These are phyloP conservation scores for Papilio xuthus DNA, from an alignment of 1,140 invertebrate genomes.

Conservation along the genomic window DNA sequence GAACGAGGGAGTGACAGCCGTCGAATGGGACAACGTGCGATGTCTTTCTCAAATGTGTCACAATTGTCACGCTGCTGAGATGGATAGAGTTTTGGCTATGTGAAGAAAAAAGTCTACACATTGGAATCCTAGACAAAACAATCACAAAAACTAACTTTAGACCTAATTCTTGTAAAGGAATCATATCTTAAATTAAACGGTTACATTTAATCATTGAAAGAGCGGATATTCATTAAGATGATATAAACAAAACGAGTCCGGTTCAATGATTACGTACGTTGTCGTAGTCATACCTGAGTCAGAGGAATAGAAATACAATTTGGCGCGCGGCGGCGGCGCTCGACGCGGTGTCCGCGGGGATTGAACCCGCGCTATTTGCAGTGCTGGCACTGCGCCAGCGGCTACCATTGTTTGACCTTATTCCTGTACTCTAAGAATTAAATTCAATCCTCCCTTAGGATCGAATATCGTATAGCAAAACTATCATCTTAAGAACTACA, in stretches of 20 bases:
- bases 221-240: background rate
- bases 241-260: slow-evolving; percentile 34
- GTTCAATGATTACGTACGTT: slow-evolving; percentile 16
- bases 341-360: slow-evolving; percentile 43
- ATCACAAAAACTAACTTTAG: no score
- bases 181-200: background rate
- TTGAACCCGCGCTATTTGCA: slow-evolving; percentile 61
- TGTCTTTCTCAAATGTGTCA: background rate
- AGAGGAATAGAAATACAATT: slow-evolving; percentile 58
- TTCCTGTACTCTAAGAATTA: slow-evolving; percentile 39
- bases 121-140: background rate
- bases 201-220: background rate
- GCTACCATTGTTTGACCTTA: slow-evolving; percentile 59
- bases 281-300: slow-evolving; percentile 49
- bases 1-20: background rate
- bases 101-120: background rate
- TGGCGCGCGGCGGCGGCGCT: slow-evolving; percentile 48
- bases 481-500: background rate
- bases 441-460: background rate
- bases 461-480: background rate
- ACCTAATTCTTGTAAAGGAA: no score
- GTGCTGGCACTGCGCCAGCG: slow-evolving; percentile 57
- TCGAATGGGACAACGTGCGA: background rate
- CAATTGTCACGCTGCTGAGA: background rate
- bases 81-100: background rate